Evolutionary conservation across 2,888 invertebrate genomes (phyloP).

Genomic region (Drosophila affinis): DNA sequence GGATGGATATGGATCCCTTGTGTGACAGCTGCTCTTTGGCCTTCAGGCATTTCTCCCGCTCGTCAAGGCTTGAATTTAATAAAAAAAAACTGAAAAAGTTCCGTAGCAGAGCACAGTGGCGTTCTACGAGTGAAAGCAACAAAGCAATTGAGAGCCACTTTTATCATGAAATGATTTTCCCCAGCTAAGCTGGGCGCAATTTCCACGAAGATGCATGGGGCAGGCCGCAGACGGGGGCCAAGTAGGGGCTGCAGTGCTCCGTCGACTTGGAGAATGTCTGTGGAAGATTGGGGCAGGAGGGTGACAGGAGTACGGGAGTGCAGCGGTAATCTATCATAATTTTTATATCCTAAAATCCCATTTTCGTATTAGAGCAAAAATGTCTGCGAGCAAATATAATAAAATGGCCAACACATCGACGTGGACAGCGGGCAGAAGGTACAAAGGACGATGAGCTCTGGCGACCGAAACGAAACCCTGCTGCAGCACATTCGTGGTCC

Average conservation of each 20-base stretch:
- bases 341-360: constrained; percentile 82
- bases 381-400: constrained; percentile 80
- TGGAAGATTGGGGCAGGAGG: constrained; percentile 8
- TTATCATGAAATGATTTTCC: constrained; percentile 74
- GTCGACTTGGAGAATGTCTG: constrained; percentile 38
- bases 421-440: constrained; percentile 42
- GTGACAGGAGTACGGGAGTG: constrained; percentile 36
- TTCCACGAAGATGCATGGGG: constrained; percentile 55
- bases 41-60: constrained; percentile 30
- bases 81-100: constrained; percentile 31
- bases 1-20: constrained; percentile 45
- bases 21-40: constrained; percentile 15
- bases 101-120: constrained; percentile 24
- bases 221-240: constrained; percentile 23
- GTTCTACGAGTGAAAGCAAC: constrained; percentile 61
- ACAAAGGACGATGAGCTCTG: constrained; percentile 36
- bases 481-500: constrained; percentile 64
- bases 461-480: constrained; percentile 26
- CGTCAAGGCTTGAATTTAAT: constrained; percentile 61
- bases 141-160: constrained; percentile 76
- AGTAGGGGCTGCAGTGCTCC: constrained; percentile 40
- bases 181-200: constrained; percentile 62
- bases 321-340: constrained; percentile 82
- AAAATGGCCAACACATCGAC: constrained; percentile 75
- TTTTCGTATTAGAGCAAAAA: constrained; percentile 81